A percentile compares a stretch with the other conserved stretches of the same genome.
Evolutionary conservation across 1,140 invertebrate species (phyloP).

Genomic region (Oscheius sp.): DNA sequence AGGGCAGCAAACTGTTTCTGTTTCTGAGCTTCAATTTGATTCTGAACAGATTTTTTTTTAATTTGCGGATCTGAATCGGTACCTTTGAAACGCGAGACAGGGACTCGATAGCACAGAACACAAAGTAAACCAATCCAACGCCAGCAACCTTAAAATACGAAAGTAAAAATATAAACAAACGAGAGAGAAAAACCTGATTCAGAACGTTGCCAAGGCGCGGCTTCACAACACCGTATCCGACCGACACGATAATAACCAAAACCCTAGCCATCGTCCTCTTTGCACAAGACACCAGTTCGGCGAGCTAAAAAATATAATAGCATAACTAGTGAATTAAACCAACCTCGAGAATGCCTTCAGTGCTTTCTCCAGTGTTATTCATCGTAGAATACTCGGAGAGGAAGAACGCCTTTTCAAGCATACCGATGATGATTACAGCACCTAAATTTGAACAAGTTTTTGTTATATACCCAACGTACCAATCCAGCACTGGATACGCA

Average conservation of each 20-base stretch:
- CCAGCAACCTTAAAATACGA: conserved; percentile 68
- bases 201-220: conserved; percentile 80
- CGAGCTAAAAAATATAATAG: conserved; percentile 68
- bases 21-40: conserved; percentile 53
- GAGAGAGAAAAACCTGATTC: conserved; percentile 66
- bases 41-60: conserved; percentile 42
- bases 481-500: conserved; percentile 93
- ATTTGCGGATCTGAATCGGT: neutral
- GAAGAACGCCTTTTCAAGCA: conserved; percentile 75
- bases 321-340: neutral
- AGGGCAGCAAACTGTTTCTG: conserved; percentile 61
- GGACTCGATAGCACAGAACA: conserved; percentile 77
- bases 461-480: conserved; percentile 31
- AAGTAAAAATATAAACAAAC: neutral
- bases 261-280: conserved; percentile 85
- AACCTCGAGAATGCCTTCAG: conserved; percentile 60
- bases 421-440: conserved; percentile 53
- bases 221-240: conserved; percentile 93
- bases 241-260: conserved; percentile 85
- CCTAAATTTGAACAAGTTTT: conserved; percentile 34
- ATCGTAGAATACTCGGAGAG: conserved; percentile 82
- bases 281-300: conserved; percentile 81
- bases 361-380: conserved; percentile 72
- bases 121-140: conserved; percentile 77
- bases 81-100: conserved; percentile 73